phyloP scores from a whole-genome alignment of 2,888 invertebrate species.

The Hofmannophila pseudospretella region DNA sequence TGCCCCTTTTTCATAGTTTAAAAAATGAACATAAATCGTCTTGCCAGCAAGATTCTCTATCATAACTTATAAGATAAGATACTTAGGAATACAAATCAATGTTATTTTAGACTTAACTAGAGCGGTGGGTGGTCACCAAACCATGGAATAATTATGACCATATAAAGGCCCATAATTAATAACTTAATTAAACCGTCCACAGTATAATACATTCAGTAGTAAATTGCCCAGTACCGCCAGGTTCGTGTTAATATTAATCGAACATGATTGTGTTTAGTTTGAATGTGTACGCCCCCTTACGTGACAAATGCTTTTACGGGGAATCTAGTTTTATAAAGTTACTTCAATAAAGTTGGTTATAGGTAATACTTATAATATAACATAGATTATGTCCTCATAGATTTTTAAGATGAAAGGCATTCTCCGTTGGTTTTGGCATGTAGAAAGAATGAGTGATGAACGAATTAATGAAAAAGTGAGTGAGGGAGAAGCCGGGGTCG shows the following conservation, averaged over 20 bases:
- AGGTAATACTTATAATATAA: too few species aligned
- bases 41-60: too few species aligned
- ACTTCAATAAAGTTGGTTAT: neutral
- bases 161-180: conserved; percentile 22
- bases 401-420: too few species aligned
- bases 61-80: too few species aligned
- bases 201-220: conserved; percentile 14
- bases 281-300: conserved; percentile 22
- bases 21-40: too few species aligned
- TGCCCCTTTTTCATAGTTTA: too few species aligned
- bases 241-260: conserved; percentile 34
- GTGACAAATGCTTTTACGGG: conserved; percentile 20
- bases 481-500: too few species aligned
- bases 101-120: neutral
- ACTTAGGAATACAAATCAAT: neutral
- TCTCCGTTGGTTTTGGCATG: too few species aligned
- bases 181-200: conserved; percentile 28
- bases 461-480: too few species aligned
- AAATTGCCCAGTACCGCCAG: conserved; percentile 29
- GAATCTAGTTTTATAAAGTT: neutral
- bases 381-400: too few species aligned
- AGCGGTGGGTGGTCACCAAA: neutral
- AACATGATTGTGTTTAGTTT: conserved; percentile 24
- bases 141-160: neutral
- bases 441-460: too few species aligned